Evolutionary conservation across 2,797 vertebrate species (phyloP).

Genomic region (Chelon auratus): DNA sequence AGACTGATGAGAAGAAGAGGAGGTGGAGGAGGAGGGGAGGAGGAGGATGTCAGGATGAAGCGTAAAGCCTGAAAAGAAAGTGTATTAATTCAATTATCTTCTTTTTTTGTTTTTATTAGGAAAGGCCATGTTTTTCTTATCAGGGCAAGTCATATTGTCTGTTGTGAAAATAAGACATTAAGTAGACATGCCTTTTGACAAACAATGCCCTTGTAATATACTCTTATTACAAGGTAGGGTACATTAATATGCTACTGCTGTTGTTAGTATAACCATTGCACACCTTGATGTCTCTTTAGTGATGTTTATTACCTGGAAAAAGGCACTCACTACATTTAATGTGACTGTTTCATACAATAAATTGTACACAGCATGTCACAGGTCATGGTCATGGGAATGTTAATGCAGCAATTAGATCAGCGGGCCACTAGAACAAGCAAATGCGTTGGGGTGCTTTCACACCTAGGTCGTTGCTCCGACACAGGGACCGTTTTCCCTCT

Average conservation of each 20-base stretch:
- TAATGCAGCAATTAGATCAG: conserved; percentile 37
- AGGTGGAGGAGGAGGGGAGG: no score
- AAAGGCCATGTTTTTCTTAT: not conserved
- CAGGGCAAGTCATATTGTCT: no score
- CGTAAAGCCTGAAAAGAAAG: not conserved
- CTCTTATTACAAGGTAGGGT: not conserved
- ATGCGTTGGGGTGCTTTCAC: conserved; percentile 1
- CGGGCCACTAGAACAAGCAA: conserved; percentile 46
- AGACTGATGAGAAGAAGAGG: no score
- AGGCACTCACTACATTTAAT: conserved; percentile 85
- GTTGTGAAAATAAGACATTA: no score
- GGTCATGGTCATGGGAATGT: conserved; percentile 54
- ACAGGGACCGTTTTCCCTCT: no score
- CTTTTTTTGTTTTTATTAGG: no score
- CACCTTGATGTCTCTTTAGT: conserved; percentile 13
- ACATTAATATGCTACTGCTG: not conserved
- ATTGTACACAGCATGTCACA: conserved; percentile 70
- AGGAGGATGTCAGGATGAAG: no score
- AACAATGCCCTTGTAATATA: not conserved
- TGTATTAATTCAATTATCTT: not conserved
- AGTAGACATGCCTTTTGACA: not conserved
- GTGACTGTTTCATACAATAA: conserved; percentile 71
- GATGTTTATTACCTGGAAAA: conserved; percentile 81
- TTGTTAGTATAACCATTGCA: not conserved
- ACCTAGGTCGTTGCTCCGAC: no score